These are phyloP conservation scores for Cynoglossus semilaevis DNA, from an alignment of 2,113 vertebrate genomes.

Conservation along the genomic window DNA sequence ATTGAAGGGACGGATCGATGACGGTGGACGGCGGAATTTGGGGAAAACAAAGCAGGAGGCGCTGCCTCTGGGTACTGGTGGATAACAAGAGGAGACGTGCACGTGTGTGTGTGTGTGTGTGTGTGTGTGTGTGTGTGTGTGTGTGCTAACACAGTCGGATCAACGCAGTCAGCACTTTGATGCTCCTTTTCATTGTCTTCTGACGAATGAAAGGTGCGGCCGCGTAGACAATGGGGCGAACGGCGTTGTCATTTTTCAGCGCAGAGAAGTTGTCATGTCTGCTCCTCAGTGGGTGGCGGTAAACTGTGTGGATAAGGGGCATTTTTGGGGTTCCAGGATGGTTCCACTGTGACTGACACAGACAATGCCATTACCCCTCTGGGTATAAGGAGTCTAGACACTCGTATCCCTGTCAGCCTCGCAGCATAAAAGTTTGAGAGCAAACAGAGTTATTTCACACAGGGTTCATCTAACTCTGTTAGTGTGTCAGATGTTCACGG, in stretches of 20 bases:
- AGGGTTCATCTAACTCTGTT: no score
- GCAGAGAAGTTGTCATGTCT: conserved; percentile 46
- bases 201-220: conserved; percentile 36
- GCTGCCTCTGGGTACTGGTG: conserved; percentile 13
- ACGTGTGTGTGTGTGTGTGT: conserved; percentile 25
- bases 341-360: conserved; percentile 49
- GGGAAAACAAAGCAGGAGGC: conserved; percentile 29
- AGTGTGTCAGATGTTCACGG: no score
- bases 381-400: conserved; percentile 34
- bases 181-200: conserved; percentile 38
- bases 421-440: conserved; percentile 53
- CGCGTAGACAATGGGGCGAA: conserved; percentile 34
- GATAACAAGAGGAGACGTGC: conserved; percentile 25
- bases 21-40: conserved; percentile 54
- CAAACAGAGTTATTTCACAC: conserved; percentile 37
- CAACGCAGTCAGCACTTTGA: conserved; percentile 40
- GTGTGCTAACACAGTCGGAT: conserved; percentile 46
- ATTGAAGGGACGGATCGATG: conserved; percentile 69
- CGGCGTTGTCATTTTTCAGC: conserved; percentile 46
- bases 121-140: conserved; percentile 27
- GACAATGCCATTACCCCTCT: conserved; percentile 58
- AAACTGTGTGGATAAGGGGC: conserved; percentile 37
- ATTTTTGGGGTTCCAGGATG: conserved; percentile 14
- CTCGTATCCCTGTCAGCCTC: conserved; percentile 43
- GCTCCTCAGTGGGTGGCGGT: conserved; percentile 15